These are phyloP conservation scores for Erpetoichthys calabaricus DNA, from an alignment of 2,797 vertebrate species.

Conservation along the genomic window DNA sequence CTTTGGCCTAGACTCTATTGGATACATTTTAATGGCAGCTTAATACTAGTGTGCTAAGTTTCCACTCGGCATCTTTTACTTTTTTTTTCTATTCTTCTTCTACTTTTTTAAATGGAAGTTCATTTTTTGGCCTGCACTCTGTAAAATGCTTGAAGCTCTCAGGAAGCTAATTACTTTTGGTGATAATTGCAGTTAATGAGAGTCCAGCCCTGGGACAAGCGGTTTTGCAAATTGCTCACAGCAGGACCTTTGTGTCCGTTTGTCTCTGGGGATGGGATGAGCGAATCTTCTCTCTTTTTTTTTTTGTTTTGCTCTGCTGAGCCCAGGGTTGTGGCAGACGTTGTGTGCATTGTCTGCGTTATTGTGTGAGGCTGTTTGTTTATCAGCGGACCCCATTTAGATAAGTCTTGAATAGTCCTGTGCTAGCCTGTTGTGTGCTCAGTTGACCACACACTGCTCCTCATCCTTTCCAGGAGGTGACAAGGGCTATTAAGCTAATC, in stretches of 20 bases:
- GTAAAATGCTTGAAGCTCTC: conserved; percentile 2
- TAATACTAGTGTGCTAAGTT: no score
- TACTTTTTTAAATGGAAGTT: no score
- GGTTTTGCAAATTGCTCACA: conserved; percentile 51
- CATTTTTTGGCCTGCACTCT: no score
- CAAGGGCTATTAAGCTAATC: conserved; percentile 51
- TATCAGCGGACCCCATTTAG: conserved; percentile 23
- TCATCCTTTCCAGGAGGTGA: conserved; percentile 39
- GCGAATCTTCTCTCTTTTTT: conserved; percentile 17
- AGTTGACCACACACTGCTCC: conserved; percentile 32
- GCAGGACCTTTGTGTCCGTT: conserved; percentile 35
- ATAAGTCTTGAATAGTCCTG: conserved; percentile 31
- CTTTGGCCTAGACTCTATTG: no score
- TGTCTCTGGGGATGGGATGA: conserved; percentile 18
- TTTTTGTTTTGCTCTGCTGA: conserved; percentile 30
- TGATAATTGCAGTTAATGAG: conserved; percentile 60
- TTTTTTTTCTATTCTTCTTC: no score
- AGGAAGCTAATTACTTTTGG: conserved; percentile 32
- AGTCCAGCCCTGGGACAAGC: conserved; percentile 42
- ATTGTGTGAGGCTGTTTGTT: conserved; percentile 28
- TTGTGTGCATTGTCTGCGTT: conserved; percentile 34
- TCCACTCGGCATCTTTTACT: no score
- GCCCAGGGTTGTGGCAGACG: conserved; percentile 21
- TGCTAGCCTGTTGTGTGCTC: conserved; percentile 34
- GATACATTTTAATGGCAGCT: no score